A percentile compares a stretch with the other conserved stretches of the same genome.
Evolutionary conservation across 2,113 vertebrate species (phyloP).

Genomic region (Paramormyrops kingsleyae): DNA sequence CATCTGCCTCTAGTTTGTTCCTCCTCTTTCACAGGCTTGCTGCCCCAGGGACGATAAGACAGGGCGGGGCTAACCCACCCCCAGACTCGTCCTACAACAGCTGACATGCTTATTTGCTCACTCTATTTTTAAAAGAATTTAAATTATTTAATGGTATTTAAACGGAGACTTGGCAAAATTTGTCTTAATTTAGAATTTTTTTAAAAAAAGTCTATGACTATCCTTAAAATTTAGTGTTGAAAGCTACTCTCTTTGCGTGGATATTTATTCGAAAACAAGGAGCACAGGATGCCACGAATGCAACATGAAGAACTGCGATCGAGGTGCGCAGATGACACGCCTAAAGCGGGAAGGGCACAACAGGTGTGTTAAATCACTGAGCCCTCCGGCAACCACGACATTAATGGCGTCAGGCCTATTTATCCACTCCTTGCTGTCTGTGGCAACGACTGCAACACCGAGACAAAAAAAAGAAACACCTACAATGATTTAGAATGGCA

Average conservation of each 20-base stretch:
- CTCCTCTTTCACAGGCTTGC: not conserved
- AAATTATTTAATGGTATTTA: not conserved
- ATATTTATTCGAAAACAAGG: not conserved
- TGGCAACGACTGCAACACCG: not conserved
- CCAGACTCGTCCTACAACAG: conserved; percentile 51
- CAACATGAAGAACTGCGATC: not conserved
- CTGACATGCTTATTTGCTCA: conserved; percentile 41
- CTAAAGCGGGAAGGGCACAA: not conserved
- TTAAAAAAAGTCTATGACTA: not conserved
- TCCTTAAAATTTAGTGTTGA: not conserved
- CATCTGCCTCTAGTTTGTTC: conserved; percentile 2
- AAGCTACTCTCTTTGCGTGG: not conserved
- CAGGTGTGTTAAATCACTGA: not conserved
- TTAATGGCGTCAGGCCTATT: not conserved
- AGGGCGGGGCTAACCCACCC: conserved; percentile 50
- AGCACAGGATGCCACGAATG: not conserved
- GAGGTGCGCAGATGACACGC: not conserved
- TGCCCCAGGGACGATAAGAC: conserved; percentile 43
- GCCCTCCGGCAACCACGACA: not conserved
- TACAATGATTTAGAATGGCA: not conserved
- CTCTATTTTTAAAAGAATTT: not conserved
- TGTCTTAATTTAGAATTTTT: not conserved
- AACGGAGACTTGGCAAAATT: not conserved
- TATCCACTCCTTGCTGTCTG: not conserved
- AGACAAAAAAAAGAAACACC: not conserved